phyloP scores from a whole-genome alignment of 2,113 vertebrate species.

The Vulpes lagopus region DNA sequence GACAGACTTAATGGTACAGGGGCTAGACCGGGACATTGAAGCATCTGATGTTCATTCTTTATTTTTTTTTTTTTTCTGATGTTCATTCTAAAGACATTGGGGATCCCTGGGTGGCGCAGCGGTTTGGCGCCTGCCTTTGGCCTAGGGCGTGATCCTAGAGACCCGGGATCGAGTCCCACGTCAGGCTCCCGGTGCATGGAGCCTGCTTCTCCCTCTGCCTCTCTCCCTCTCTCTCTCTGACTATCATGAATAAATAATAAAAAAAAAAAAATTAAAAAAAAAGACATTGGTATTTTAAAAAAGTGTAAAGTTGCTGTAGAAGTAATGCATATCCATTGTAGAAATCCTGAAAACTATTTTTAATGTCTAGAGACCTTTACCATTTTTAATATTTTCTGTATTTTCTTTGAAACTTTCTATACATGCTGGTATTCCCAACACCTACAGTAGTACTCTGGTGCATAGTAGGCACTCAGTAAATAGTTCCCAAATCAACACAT shows the following conservation, averaged over 20 bases:
- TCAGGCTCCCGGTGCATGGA: too few species aligned
- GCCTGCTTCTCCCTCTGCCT: too few species aligned
- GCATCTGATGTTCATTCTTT: background rate
- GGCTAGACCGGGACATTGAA: accelerated
- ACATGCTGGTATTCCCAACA: background rate
- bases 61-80: too few species aligned
- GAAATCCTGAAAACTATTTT: background rate
- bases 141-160: too few species aligned
- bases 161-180: too few species aligned
- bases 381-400: background rate
- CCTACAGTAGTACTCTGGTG: background rate
- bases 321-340: background rate
- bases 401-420: background rate
- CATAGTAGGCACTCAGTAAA: background rate
- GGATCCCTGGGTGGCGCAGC: too few species aligned
- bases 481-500: background rate
- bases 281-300: background rate
- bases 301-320: background rate
- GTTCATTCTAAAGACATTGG: background rate
- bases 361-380: background rate
- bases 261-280: too few species aligned
- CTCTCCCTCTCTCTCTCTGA: too few species aligned
- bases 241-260: too few species aligned
- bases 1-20: background rate
- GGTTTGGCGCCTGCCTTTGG: too few species aligned